phyloP scores from a whole-genome alignment of 2,888 invertebrate species.

The Mellilla xanthometata region DNA sequence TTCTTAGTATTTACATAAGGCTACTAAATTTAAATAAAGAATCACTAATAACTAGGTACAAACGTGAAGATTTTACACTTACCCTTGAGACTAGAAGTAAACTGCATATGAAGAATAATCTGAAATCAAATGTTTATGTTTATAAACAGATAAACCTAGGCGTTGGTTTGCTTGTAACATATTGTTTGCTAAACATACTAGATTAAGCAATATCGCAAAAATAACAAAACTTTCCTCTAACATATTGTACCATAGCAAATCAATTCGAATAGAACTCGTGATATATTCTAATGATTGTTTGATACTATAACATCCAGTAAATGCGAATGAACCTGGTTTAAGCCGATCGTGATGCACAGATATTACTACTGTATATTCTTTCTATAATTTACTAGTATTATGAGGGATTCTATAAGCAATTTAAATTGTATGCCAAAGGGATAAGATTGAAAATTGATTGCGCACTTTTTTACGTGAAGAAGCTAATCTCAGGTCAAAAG shows the following conservation, averaged over 20 bases:
- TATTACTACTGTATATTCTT: conserved; percentile 32
- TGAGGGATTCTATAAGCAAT: conserved; percentile 5
- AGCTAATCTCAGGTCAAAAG: conserved; percentile 65
- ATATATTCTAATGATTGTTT: conserved; percentile 49
- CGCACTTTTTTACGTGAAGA: conserved; percentile 14
- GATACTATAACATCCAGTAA: conserved; percentile 41
- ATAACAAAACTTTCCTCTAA: conserved; percentile 43
- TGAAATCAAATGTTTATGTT: conserved; percentile 51
- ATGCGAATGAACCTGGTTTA: conserved; percentile 49
- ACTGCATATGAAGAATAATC: conserved; percentile 59
- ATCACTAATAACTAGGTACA: no score
- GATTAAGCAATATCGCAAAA: no score
- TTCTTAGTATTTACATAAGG: no score
- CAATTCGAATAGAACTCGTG: conserved; percentile 53
- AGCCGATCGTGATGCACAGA: conserved; percentile 47
- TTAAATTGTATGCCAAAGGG: conserved; percentile 8
- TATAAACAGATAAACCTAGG: no score
- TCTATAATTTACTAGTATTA: conserved; percentile 8
- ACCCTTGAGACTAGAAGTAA: conserved; percentile 52
- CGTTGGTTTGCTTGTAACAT: no score
- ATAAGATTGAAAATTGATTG: conserved; percentile 19
- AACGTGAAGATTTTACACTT: conserved; percentile 32
- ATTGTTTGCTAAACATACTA: no score
- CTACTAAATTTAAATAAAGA: no score
- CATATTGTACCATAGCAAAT: conserved; percentile 34